These are phyloP conservation scores for Cephalopholis sonnerati DNA, from an alignment of 2,113 vertebrate genomes.

Conservation along the genomic window DNA sequence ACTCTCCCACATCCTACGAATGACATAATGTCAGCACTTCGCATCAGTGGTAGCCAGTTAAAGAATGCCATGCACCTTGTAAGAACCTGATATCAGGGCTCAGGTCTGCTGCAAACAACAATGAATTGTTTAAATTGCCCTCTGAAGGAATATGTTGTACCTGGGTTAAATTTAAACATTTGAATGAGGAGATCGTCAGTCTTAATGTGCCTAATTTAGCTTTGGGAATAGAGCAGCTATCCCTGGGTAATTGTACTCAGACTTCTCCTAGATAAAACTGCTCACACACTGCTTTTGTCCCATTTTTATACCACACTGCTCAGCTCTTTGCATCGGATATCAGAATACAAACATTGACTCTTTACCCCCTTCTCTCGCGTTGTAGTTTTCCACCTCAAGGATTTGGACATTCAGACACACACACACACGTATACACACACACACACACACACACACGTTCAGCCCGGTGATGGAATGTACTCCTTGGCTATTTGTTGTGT, in stretches of 20 bases:
- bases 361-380: constrained; percentile 16
- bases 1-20: background rate
- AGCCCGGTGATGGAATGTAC: constrained; percentile 59
- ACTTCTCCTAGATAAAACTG: constrained; percentile 35
- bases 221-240: constrained; percentile 30
- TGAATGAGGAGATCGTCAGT: constrained; percentile 18
- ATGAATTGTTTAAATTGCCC: constrained; percentile 3
- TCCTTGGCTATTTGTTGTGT: constrained; percentile 75
- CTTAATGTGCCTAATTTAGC: constrained; percentile 36
- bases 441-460: constrained; percentile 16
- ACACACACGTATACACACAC: constrained; percentile 5
- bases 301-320: constrained; percentile 31
- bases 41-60: background rate
- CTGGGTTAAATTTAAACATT: constrained; percentile 40
- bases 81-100: constrained; percentile 6
- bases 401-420: constrained; percentile 22
- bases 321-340: constrained; percentile 40
- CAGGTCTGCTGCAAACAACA: background rate
- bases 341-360: constrained; percentile 34
- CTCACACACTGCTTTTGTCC: constrained; percentile 40
- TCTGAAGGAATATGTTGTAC: background rate
- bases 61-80: background rate
- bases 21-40: background rate
- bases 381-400: constrained; percentile 59
- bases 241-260: constrained; percentile 35